Percentiles rank a stretch among this genome's conserved stretches.
phyloP scores from a whole-genome alignment of 2,888 invertebrate species.

The Lasioglossum zephyrum region DNA sequence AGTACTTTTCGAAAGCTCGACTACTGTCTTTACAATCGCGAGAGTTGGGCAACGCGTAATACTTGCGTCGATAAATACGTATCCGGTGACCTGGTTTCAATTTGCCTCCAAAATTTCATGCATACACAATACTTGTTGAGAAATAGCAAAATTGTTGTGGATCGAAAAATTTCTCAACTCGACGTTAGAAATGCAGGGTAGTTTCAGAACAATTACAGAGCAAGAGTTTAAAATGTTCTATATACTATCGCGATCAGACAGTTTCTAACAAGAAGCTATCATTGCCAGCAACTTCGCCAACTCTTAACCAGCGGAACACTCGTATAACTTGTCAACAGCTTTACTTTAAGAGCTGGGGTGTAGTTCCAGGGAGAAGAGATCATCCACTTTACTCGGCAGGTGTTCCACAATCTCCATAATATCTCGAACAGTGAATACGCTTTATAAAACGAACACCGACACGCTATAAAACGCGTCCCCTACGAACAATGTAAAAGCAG shows the following conservation, averaged over 20 bases:
- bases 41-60: not conserved
- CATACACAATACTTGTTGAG: not conserved
- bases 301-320: not conserved
- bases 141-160: not conserved
- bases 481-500: not conserved
- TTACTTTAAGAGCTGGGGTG: not conserved
- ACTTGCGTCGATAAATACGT: not conserved
- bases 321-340: not conserved
- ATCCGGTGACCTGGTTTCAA: not conserved
- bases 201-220: not conserved
- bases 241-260: not conserved
- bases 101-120: not conserved
- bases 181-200: not conserved
- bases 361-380: not conserved
- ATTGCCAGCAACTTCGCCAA: not conserved
- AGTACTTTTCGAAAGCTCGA: not conserved
- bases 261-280: not conserved
- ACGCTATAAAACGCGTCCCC: not conserved
- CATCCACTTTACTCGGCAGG: not conserved
- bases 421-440: not conserved
- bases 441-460: not conserved
- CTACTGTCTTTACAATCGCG: not conserved
- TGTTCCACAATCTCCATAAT: not conserved
- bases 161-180: no score
- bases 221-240: not conserved